Evolutionary conservation across 35 echinoderm and acorn worm species (phyloP).

Genomic region (Acanthaster planci): DNA sequence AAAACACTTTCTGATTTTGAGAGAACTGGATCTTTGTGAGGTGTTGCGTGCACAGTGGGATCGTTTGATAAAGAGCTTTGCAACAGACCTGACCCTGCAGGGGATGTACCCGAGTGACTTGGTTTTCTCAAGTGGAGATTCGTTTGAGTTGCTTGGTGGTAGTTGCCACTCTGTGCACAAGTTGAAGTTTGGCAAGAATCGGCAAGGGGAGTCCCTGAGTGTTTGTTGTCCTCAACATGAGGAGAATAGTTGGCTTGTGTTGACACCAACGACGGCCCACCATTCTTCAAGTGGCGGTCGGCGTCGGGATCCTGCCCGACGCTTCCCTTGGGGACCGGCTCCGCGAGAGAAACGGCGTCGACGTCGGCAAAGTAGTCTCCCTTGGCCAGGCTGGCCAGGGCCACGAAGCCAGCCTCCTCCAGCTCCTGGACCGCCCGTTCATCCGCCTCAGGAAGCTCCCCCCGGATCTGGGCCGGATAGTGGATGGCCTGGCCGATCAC

Average conservation of each 20-base stretch:
- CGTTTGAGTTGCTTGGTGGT: background rate
- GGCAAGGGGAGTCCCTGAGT: no score
- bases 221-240: background rate
- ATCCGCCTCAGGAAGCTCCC: background rate
- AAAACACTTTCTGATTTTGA: no score
- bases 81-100: background rate
- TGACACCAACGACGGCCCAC: no score
- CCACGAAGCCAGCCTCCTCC: conserved; percentile 5
- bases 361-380: background rate
- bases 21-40: background rate
- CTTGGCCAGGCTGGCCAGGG: background rate
- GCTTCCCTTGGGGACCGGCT: background rate
- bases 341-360: background rate
- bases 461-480: background rate
- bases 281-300: no score
- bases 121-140: background rate
- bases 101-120: background rate
- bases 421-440: background rate
- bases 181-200: background rate
- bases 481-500: background rate
- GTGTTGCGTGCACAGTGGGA: background rate
- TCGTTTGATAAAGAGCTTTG: background rate
- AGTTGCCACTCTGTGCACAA: background rate
- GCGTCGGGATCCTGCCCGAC: background rate
- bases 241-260: background rate